A percentile compares a stretch with the other conserved stretches of the same genome.
Evolutionary conservation across 2,888 invertebrate species (phyloP).

Genomic region (Anaspis maculata): DNA sequence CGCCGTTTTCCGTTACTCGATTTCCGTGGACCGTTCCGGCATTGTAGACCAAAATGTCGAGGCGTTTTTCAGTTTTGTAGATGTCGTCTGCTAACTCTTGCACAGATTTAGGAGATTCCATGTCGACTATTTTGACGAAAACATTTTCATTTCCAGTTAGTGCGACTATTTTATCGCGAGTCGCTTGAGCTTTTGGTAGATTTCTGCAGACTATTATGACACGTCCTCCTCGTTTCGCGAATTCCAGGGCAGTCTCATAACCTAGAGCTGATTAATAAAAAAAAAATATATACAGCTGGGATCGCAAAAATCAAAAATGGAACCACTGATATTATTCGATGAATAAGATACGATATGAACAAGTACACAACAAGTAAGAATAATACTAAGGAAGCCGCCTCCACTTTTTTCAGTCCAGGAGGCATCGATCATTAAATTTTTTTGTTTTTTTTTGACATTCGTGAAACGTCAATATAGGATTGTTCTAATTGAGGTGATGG

Average conservation of each 20-base stretch:
- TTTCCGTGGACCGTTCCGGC: slow-evolving; percentile 49
- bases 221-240: slow-evolving; percentile 45
- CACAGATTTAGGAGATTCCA: slow-evolving; percentile 49
- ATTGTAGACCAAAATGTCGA: slow-evolving; percentile 59
- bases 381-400: too few relatives aligned
- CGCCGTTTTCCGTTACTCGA: slow-evolving; percentile 52
- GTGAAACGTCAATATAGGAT: too few relatives aligned
- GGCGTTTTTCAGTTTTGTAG: slow-evolving; percentile 44
- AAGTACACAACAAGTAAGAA: too few relatives aligned
- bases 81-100: slow-evolving; percentile 56
- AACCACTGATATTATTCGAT: too few relatives aligned
- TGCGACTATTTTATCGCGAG: slow-evolving; percentile 31
- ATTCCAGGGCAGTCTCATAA: slow-evolving; percentile 39
- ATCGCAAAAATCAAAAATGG: too few relatives aligned
- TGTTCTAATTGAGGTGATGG: too few relatives aligned
- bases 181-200: slow-evolving; percentile 28
- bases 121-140: slow-evolving; percentile 43
- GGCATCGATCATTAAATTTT: too few relatives aligned
- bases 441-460: too few relatives aligned
- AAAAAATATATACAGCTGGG: too few relatives aligned
- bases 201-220: slow-evolving; percentile 45
- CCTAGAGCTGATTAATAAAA: slow-evolving; percentile 39
- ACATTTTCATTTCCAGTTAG: slow-evolving; percentile 37
- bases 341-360: too few relatives aligned
- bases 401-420: too few relatives aligned